Percentiles rank a stretch among this genome's conserved stretches.
Evolutionary conservation across 2,888 invertebrate species (phyloP).

Genomic region (Nymphalis c-album): DNA sequence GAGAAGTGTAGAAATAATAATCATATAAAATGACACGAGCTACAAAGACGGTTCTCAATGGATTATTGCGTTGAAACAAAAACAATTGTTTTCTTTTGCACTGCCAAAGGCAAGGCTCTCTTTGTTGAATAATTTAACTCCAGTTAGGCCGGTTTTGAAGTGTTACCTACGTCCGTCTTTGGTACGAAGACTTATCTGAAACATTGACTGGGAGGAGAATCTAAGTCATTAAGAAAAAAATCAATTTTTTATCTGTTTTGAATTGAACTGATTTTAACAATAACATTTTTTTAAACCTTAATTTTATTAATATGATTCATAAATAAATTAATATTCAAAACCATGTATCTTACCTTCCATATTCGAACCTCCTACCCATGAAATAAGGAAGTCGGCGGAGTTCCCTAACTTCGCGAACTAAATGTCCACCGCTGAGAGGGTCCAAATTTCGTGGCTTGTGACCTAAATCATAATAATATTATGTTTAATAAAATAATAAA

Average conservation of each 20-base stretch:
- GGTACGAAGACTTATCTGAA: not conserved
- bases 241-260: not conserved
- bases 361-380: constrained; percentile 54
- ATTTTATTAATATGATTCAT: not conserved
- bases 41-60: constrained; percentile 19
- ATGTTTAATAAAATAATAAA: constrained; percentile 6
- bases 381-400: constrained; percentile 61
- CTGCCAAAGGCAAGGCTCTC: constrained; percentile 13
- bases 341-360: constrained; percentile 49
- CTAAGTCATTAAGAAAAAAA: not conserved
- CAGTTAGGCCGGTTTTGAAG: constrained; percentile 17
- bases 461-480: constrained; percentile 51
- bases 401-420: constrained; percentile 66
- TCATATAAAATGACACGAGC: constrained; percentile 5
- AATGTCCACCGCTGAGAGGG: constrained; percentile 64
- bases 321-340: not conserved
- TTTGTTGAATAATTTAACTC: constrained; percentile 23
- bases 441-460: constrained; percentile 69
- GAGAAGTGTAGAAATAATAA: constrained; percentile 5
- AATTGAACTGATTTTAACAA: not conserved
- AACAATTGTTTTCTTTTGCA: constrained; percentile 2
- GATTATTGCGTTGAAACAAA: constrained; percentile 13
- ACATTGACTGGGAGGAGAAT: not conserved
- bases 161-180: constrained; percentile 2
- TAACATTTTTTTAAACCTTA: not conserved